A percentile compares a stretch with the other conserved stretches of the same genome.
These are phyloP conservation scores for Protaetia brevitarsis DNA, from an alignment of 1,140 invertebrate genomes.

Conservation along the genomic window DNA sequence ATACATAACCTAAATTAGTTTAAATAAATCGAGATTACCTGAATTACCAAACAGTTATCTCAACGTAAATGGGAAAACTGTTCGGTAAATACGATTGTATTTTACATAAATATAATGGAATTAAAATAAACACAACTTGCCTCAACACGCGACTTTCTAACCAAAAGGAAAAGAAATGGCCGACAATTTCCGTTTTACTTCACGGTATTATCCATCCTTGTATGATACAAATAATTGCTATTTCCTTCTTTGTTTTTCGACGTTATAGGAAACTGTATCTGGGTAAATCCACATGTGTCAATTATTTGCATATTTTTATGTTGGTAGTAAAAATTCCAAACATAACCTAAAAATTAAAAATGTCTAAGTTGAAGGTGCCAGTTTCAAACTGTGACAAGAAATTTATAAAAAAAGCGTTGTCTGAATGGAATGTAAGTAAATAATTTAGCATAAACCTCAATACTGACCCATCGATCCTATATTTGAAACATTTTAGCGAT, in stretches of 20 bases:
- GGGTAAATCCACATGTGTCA: neutral
- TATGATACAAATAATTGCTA: neutral
- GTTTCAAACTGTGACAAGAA: conserved; percentile 68
- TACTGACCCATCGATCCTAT: conserved; percentile 20
- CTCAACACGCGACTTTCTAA: neutral
- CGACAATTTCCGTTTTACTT: conserved; percentile 2
- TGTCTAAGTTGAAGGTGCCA: conserved; percentile 41
- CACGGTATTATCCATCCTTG: neutral
- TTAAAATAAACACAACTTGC: conserved; percentile 1
- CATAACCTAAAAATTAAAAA: conserved; percentile 28
- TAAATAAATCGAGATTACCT: neutral
- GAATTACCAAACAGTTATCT: neutral
- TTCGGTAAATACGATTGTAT: neutral
- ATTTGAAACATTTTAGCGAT: conserved; percentile 63
- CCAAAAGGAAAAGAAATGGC: conserved; percentile 24
- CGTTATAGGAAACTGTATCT: neutral
- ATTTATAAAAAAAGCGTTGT: conserved; percentile 61
- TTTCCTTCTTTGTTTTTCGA: neutral
- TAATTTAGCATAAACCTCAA: conserved; percentile 27
- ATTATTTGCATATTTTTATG: neutral
- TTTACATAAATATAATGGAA: neutral
- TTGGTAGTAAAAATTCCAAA: neutral
- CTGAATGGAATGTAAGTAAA: conserved; percentile 58
- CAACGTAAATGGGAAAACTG: neutral
- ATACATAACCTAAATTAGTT: too few species aligned